Evolutionary conservation across 1,140 invertebrate genomes (phyloP).

Genomic region (Drosophila pallidifrons): DNA sequence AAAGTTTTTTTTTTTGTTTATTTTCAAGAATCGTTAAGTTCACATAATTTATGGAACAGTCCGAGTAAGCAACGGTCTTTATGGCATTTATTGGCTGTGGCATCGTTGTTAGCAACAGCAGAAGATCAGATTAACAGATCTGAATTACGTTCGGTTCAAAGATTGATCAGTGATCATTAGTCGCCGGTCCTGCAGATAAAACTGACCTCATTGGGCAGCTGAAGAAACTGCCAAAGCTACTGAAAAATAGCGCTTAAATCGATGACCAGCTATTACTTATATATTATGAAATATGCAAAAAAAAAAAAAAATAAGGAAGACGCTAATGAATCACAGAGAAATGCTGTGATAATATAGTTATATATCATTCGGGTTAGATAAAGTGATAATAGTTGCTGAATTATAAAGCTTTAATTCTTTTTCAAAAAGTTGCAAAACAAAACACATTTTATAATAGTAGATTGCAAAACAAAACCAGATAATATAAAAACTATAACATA

Average conservation of each 20-base stretch:
- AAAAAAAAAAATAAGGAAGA: background rate
- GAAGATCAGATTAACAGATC: conserved; percentile 22
- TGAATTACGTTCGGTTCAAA: background rate
- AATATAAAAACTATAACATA: no score
- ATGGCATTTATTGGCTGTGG: background rate
- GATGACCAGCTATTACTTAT: background rate
- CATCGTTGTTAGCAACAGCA: conserved; percentile 3
- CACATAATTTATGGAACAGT: conserved; percentile 40
- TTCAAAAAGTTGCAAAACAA: no score
- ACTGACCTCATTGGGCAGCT: conserved; percentile 27
- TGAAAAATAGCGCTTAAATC: background rate
- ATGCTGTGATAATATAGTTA: background rate
- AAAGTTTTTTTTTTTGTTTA: conserved; percentile 34
- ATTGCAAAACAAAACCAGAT: no score
- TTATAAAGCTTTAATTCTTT: no score
- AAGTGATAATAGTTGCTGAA: no score
- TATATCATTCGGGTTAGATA: background rate
- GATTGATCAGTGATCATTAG: conserved; percentile 22
- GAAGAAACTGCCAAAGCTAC: conserved; percentile 8
- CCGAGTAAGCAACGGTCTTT: background rate
- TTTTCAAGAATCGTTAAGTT: conserved; percentile 46
- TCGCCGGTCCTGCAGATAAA: background rate
- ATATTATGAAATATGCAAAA: conserved; percentile 3
- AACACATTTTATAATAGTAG: no score
- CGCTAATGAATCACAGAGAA: background rate